These are phyloP conservation scores for Apotomis betuletana DNA, from an alignment of 2,888 invertebrate species.

Conservation along the genomic window DNA sequence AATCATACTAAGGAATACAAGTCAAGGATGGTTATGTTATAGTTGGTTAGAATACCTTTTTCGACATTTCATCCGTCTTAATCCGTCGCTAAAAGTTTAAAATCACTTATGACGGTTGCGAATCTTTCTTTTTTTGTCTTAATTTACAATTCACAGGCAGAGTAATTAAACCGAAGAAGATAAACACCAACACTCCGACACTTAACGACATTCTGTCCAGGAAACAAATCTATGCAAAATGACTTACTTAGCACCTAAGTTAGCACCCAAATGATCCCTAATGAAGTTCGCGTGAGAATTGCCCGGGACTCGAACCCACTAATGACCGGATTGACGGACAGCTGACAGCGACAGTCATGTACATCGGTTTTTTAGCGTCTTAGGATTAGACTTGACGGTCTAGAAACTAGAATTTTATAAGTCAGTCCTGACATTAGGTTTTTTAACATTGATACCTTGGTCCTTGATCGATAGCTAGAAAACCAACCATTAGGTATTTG, in stretches of 20 bases:
- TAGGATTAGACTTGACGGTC: not conserved
- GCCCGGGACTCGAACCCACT: slow-evolving; percentile 4
- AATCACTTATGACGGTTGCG: no score
- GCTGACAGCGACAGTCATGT: not conserved
- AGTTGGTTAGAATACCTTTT: no score
- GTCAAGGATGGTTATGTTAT: no score
- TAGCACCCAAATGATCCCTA: slow-evolving; percentile 25
- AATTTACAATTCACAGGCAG: not conserved
- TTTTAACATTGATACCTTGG: no score
- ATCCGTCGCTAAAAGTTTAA: no score
- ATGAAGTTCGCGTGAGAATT: slow-evolving; percentile 32
- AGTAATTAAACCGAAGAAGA: slow-evolving; percentile 6
- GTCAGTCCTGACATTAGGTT: not conserved
- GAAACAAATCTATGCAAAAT: slow-evolving; percentile 17
- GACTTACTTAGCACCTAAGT: not conserved
- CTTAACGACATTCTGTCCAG: slow-evolving; percentile 2
- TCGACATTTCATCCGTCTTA: no score
- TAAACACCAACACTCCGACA: not conserved
- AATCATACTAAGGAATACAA: no score
- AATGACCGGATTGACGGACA: slow-evolving; percentile 23
- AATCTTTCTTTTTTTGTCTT: no score
- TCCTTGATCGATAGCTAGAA: no score
- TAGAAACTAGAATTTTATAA: not conserved
- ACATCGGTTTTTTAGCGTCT: not conserved
- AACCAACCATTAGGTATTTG: no score